Conservation (phyloP, 2,113 vertebrate genomes). For the Bos indicus region DNA sequence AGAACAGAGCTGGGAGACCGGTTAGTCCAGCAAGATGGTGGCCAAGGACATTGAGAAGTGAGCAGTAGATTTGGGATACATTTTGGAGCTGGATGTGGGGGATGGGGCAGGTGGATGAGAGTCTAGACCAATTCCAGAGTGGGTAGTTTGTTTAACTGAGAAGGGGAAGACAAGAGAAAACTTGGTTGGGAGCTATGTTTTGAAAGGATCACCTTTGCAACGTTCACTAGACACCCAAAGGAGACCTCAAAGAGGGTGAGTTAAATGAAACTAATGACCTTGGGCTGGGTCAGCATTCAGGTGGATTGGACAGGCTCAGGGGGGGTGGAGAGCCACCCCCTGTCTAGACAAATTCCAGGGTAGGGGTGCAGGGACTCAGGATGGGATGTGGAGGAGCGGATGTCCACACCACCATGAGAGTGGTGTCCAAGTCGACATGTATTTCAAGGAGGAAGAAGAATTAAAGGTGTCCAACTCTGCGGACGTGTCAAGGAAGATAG, state of each 20-base stretch:
- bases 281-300: neutral
- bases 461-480: accelerated
- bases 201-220: neutral
- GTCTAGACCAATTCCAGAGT: neutral
- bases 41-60: accelerated
- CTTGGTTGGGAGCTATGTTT: neutral
- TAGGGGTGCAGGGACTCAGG: neutral
- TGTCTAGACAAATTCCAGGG: too few species aligned
- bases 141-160: neutral
- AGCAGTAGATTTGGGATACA: neutral
- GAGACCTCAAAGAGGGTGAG: neutral
- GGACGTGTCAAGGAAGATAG: accelerated
- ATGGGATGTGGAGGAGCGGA: neutral
- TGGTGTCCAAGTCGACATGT: accelerated
- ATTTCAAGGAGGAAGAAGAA: neutral
- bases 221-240: neutral
- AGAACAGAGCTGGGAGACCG: neutral
- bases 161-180: neutral
- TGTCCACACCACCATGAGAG: accelerated
- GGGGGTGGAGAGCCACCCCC: neutral
- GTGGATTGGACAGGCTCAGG: accelerated
- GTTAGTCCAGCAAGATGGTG: neutral
- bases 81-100: neutral
- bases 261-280: neutral
- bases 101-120: neutral